phyloP scores from a whole-genome alignment of 2,113 vertebrate genomes.

The Labeo catla region DNA sequence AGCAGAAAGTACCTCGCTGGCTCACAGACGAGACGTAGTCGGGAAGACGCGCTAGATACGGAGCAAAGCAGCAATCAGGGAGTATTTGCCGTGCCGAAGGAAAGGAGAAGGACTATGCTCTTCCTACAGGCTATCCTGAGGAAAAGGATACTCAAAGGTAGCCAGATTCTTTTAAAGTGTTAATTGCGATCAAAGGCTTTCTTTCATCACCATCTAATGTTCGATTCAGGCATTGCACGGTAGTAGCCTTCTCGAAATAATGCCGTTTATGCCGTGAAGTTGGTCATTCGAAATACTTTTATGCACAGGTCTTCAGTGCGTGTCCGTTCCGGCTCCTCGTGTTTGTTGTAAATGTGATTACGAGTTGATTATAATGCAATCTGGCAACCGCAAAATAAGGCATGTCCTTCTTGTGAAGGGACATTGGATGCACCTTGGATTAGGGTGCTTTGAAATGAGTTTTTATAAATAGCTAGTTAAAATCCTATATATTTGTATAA shows the following conservation, averaged over 20 bases:
- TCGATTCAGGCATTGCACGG: constrained; percentile 22
- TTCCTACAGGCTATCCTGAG: constrained; percentile 79
- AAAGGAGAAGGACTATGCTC: constrained; percentile 70
- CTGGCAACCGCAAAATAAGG: neutral
- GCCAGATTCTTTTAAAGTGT: neutral
- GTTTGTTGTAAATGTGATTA: constrained; percentile 7
- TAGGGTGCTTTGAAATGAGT: neutral
- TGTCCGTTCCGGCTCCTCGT: neutral
- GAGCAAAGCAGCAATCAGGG: constrained; percentile 33
- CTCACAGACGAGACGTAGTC: neutral
- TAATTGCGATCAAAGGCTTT: constrained; percentile 22
- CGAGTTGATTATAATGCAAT: constrained; percentile 20
- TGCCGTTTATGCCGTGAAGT: neutral
- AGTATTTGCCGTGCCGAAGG: constrained; percentile 52
- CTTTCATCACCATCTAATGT: constrained; percentile 42
- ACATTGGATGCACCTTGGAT: neutral
- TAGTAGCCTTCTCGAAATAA: neutral
- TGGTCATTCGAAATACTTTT: neutral
- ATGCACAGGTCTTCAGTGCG: constrained; percentile 2
- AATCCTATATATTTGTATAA: neutral
- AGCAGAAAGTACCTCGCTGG: constrained; percentile 34
- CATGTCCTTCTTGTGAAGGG: neutral
- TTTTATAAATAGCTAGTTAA: neutral
- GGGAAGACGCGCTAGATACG: constrained; percentile 45
- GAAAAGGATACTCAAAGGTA: constrained; percentile 78